A percentile compares a stretch with the other conserved stretches of the same genome.
These are phyloP conservation scores for Oryzias woworae DNA, from an alignment of 2,113 vertebrate genomes.

Conservation along the genomic window DNA sequence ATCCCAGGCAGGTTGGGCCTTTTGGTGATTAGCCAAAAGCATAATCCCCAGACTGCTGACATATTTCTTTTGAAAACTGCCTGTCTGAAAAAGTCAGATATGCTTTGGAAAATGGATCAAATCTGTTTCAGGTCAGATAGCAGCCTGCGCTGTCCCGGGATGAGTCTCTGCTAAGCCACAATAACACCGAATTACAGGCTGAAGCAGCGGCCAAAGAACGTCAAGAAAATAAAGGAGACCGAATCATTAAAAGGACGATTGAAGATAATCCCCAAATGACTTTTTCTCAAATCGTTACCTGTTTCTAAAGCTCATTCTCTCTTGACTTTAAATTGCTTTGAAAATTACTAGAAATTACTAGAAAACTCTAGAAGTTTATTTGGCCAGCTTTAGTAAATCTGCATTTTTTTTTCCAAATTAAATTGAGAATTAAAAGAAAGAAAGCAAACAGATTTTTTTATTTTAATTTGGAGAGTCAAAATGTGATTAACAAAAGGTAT, in stretches of 20 bases:
- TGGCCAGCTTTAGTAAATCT: constrained; percentile 21
- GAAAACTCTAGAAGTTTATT: background rate
- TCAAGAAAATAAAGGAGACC: constrained; percentile 30
- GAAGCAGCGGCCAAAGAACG: constrained; percentile 24
- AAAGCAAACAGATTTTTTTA: constrained; percentile 12
- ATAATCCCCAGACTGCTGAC: constrained; percentile 68
- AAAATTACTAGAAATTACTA: too few relatives aligned
- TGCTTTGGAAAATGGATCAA: constrained; percentile 55
- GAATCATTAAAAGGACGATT: constrained; percentile 3
- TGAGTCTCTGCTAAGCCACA: constrained; percentile 57
- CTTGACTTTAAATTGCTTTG: constrained; percentile 4
- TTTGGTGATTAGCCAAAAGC: constrained; percentile 54
- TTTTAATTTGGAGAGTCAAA: background rate
- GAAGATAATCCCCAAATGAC: constrained; percentile 47
- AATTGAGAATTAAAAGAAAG: constrained; percentile 1
- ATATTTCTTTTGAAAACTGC: constrained; percentile 59
- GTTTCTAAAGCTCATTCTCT: background rate
- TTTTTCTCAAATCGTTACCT: constrained; percentile 8
- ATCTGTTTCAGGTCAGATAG: constrained; percentile 68
- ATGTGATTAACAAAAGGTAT: too few relatives aligned
- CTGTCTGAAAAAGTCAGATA: constrained; percentile 65
- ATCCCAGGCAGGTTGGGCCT: constrained; percentile 44
- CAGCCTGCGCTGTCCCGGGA: constrained; percentile 28
- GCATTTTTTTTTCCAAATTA: constrained; percentile 15
- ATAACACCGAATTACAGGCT: constrained; percentile 59